Base-by-base conservation (phyloP, 2,113 vertebrate species). In the Zootoca vivipara region DNA sequence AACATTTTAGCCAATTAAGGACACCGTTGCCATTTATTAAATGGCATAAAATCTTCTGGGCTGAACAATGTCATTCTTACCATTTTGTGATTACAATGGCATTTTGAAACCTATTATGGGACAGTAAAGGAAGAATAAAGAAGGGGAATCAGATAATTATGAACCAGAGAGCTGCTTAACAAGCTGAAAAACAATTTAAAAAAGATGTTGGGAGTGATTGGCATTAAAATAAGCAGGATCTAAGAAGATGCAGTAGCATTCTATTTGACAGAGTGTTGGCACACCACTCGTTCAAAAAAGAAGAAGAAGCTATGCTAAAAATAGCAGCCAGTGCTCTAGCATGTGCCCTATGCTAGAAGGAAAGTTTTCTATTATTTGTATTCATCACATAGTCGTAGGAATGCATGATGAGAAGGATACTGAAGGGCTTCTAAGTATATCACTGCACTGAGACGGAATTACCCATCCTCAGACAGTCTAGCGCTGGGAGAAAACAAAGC, bases 291-390 rank as follows among this genome's bases (percentile, higher is more conserved):
- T 58, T 65, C 30, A 69, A 56, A 83, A 35, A 30, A n/a, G 10
- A 40, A 83, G 65, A 33, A 33, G 56, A 28, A 62, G 18, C 79
- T 52, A 42, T 33, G 58, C 87, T 89, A 89, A 82, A 78, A 62
- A 82, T 82, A 82, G 62, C 72, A 77, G 4, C 78, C 62, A 40
- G 73, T 67, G 42, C 13, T 56, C 78, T n/a, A 56, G 77, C 79
- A 82, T 33, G 30, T 82, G 80, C 62, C 64, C 64, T 56, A 28
- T 82, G 62, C 78, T 75, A 77, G 58, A 86, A 82, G 56, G 69
- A 80, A 85, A 74, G 33, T 89, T 77, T 82, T 82, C 62, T 86
- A 33, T 88, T 75, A 88, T 88, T 83, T 75, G 40, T 88, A 77
- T 75, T 88, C 58, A 83, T 83, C 87, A 88, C 80, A 88, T 58